Evolutionary conservation across 1,140 invertebrate species (phyloP).

Genomic region (Drosophila cardini): DNA sequence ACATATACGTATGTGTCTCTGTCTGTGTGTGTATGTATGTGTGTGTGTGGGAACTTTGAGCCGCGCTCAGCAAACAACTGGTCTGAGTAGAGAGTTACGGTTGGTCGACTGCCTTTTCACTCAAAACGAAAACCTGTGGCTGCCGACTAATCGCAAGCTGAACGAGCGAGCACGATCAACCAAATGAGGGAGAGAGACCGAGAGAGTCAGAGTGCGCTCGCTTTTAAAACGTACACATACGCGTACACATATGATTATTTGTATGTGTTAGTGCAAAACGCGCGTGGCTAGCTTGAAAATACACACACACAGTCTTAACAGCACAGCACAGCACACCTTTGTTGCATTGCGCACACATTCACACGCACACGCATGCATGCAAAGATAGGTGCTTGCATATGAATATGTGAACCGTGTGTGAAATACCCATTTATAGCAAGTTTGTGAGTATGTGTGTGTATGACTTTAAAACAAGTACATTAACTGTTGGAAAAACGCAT

Average conservation of each 20-base stretch:
- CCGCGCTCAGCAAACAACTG: constrained; percentile 58
- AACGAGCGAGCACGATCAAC: constrained; percentile 39
- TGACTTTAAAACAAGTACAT: not conserved
- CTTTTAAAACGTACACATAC: constrained; percentile 4
- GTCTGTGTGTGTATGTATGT: constrained; percentile 2
- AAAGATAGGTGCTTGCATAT: not conserved
- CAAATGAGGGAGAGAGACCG: constrained; percentile 8
- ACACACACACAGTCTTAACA: not conserved
- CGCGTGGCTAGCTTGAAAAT: not conserved
- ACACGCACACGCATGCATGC: not conserved
- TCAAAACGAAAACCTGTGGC: constrained; percentile 60
- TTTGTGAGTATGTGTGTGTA: not conserved
- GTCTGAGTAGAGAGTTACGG: constrained; percentile 60
- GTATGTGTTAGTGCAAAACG: not conserved
- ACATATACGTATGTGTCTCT: constrained; percentile 23
- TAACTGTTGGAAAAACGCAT: no score
- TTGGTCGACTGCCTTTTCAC: constrained; percentile 68
- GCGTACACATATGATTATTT: not conserved
- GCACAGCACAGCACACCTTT: not conserved
- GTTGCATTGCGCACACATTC: not conserved
- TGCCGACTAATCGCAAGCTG: constrained; percentile 59
- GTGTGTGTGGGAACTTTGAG: constrained; percentile 41
- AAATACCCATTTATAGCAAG: not conserved
- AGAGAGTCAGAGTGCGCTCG: constrained; percentile 12
- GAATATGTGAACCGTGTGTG: not conserved